A percentile compares a stretch with the other conserved stretches of the same genome.
Evolutionary conservation across 2,113 vertebrate genomes (phyloP).

Genomic region (Grallaria varia): DNA sequence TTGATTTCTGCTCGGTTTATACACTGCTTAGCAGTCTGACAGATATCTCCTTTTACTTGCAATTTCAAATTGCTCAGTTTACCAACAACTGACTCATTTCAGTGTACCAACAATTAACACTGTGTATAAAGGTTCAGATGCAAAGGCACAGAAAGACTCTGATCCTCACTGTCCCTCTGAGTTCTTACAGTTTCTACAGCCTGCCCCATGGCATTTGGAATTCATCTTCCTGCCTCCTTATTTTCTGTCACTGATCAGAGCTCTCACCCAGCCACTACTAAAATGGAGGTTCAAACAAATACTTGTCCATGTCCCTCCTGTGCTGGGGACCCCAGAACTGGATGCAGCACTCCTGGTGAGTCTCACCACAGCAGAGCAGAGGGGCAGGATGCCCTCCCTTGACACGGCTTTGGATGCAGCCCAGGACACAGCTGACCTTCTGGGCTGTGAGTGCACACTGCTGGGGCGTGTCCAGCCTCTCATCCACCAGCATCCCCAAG

Average conservation of each 20-base stretch:
- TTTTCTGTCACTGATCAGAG: not conserved
- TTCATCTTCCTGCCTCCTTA: not conserved
- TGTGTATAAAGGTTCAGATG: not conserved
- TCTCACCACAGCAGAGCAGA: not conserved
- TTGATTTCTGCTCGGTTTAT: not conserved
- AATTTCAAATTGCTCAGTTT: not conserved
- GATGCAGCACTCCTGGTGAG: not conserved
- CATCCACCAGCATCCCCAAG: not conserved
- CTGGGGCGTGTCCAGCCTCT: not conserved
- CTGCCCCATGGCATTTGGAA: not conserved
- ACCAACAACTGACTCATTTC: not conserved
- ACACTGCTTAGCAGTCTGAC: not conserved
- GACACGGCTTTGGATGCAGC: not conserved
- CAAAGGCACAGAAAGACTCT: not conserved
- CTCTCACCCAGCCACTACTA: not conserved
- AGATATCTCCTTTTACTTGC: not conserved
- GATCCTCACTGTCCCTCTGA: not conserved
- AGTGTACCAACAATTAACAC: not conserved
- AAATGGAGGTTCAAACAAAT: fast-evolving
- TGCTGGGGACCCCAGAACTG: not conserved
- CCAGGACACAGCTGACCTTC: not conserved
- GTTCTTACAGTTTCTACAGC: not conserved
- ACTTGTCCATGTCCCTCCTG: no score
- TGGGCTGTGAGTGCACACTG: not conserved
- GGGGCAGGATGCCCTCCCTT: not conserved